phyloP scores from a whole-genome alignment of 2,797 vertebrate genomes.

The Lithobates sylvaticus region DNA sequence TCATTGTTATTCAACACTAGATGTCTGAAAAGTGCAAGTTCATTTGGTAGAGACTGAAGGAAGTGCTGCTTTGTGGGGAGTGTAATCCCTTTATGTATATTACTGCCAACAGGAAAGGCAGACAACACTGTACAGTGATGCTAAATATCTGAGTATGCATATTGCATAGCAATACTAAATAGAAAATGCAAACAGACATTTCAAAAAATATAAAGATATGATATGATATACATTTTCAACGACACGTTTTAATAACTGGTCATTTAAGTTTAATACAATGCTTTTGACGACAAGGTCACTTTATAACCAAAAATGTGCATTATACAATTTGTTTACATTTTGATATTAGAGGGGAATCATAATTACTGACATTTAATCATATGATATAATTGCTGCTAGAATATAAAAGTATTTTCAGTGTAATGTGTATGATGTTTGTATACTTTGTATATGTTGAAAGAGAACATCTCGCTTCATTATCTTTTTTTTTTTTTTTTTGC shows the following conservation, averaged over 20 bases:
- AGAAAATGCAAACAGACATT: not conserved
- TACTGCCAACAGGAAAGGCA: slow-evolving; percentile 16
- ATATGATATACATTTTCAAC: too few relatives aligned
- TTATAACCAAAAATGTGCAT: too few relatives aligned
- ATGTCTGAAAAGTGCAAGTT: slow-evolving; percentile 32
- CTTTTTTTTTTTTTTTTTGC: not conserved
- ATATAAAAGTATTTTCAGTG: too few relatives aligned
- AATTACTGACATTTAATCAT: too few relatives aligned
- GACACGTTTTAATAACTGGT: too few relatives aligned
- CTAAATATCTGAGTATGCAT: not conserved
- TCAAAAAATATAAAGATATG: not conserved
- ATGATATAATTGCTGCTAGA: too few relatives aligned
- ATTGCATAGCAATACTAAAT: not conserved
- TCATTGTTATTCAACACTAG: slow-evolving; percentile 44
- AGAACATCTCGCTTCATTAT: not conserved
- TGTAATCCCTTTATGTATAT: slow-evolving; percentile 53
- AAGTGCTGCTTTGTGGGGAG: slow-evolving; percentile 23
- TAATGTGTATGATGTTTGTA: too few relatives aligned
- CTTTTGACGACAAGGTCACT: too few relatives aligned
- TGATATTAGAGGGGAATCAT: too few relatives aligned
- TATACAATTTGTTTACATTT: too few relatives aligned
- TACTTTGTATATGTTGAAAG: not conserved
- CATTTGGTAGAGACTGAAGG: slow-evolving; percentile 31
- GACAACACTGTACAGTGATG: slow-evolving; percentile 7
- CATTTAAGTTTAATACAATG: too few relatives aligned